phyloP scores from a whole-genome alignment of 2,113 vertebrate species.

The Urocynchramus pylzowi region DNA sequence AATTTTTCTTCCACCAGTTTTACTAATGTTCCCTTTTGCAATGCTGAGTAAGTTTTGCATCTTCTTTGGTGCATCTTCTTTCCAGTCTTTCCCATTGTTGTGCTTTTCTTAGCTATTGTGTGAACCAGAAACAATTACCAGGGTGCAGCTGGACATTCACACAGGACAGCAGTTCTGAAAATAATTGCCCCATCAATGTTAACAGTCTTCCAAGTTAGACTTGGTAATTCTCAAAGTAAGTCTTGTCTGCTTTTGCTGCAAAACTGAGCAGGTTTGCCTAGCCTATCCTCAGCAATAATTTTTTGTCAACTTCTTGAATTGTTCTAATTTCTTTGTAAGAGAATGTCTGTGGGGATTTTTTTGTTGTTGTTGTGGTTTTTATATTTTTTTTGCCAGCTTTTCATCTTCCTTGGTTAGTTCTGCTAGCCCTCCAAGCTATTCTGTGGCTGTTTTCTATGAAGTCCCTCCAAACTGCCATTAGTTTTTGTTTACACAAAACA shows the following conservation, averaged over 20 bases:
- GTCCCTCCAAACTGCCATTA: conserved; percentile 14
- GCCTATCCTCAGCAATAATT: neutral
- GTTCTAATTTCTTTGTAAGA: neutral
- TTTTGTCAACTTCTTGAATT: neutral
- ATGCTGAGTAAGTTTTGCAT: neutral
- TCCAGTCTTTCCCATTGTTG: neutral
- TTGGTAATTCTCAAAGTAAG: neutral
- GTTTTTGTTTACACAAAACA: conserved; percentile 35
- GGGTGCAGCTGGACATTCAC: neutral
- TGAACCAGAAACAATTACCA: neutral
- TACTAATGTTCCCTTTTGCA: neutral
- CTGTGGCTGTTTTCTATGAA: conserved; percentile 9
- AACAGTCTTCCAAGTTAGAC: neutral
- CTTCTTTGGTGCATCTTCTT: neutral
- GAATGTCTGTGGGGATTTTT: neutral
- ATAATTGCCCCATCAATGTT: neutral
- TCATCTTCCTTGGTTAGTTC: conserved; percentile 22
- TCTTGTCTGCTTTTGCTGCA: neutral
- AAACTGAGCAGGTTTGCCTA: neutral
- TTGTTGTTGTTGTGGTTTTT: neutral
- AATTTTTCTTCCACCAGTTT: neutral
- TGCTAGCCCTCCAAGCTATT: conserved; percentile 39
- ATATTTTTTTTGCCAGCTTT: neutral
- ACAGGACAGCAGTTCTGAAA: neutral
- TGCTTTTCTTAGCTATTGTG: neutral